These are phyloP conservation scores for Pionites leucogaster DNA, from an alignment of 2,113 vertebrate genomes.

Conservation along the genomic window DNA sequence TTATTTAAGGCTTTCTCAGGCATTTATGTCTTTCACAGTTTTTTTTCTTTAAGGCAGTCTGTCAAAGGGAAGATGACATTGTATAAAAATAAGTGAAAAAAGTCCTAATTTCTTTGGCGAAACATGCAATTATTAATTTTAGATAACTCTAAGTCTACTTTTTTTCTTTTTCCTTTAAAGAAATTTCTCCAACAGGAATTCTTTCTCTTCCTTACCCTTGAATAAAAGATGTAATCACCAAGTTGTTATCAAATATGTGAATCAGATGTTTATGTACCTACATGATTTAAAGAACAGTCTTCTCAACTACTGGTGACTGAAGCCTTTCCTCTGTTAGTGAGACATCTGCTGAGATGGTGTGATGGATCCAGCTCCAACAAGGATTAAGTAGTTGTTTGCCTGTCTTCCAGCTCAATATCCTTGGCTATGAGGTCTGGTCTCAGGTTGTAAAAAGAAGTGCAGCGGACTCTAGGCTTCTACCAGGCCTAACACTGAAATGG, in stretches of 20 bases:
- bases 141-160: not conserved
- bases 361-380: not conserved
- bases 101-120: not conserved
- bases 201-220: not conserved
- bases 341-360: not conserved
- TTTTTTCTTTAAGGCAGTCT: not conserved
- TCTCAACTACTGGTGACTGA: not conserved
- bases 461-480: not conserved
- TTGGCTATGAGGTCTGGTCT: not conserved
- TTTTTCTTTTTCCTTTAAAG: not conserved
- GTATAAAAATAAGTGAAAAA: not conserved
- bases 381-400: not conserved
- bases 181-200: rapidly evolving
- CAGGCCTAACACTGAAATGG: not conserved
- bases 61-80: not conserved
- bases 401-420: not conserved
- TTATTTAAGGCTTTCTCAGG: not conserved
- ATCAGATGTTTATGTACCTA: not conserved
- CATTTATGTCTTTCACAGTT: not conserved
- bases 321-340: not conserved
- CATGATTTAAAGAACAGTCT: not conserved
- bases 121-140: not conserved
- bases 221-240: not conserved
- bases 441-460: not conserved
- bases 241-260: not conserved